These are phyloP conservation scores for Chloroceryle inda DNA, from an alignment of 2,797 vertebrate species.

Conservation along the genomic window DNA sequence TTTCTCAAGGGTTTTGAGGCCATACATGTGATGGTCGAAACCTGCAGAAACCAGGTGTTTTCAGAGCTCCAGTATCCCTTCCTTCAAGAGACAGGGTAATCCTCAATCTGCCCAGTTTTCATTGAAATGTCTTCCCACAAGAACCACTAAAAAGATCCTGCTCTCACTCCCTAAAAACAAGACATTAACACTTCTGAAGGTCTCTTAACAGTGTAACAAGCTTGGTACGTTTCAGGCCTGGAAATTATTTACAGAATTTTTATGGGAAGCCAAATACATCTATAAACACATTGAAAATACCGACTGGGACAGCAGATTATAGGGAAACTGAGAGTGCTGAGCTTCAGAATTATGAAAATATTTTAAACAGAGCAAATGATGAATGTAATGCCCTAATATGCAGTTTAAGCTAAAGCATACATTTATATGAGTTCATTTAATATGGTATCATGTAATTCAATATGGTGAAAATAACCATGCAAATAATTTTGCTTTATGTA, in stretches of 20 bases:
- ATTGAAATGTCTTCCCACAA: neutral
- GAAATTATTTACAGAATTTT: slow-evolving; percentile 30
- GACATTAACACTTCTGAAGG: neutral
- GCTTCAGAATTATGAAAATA: neutral
- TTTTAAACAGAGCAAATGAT: neutral
- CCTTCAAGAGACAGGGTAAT: neutral
- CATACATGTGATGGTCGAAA: neutral
- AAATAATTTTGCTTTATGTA: neutral
- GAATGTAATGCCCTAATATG: neutral
- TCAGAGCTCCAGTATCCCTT: neutral
- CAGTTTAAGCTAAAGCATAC: neutral
- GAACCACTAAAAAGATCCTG: neutral
- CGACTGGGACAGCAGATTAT: neutral
- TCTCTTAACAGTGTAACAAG: neutral
- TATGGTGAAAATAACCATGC: neutral
- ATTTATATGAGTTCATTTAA: neutral
- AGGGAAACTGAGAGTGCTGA: neutral
- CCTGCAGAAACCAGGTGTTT: neutral
- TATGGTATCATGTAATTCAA: neutral
- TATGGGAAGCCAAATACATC: slow-evolving; percentile 4
- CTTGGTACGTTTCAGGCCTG: neutral
- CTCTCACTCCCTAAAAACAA: neutral
- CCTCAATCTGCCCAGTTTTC: neutral
- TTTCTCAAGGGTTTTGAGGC: neutral
- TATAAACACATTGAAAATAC: neutral